These are phyloP conservation scores for Poecilobothrus nobilitatus DNA, from an alignment of 2,888 invertebrate species.

Conservation along the genomic window DNA sequence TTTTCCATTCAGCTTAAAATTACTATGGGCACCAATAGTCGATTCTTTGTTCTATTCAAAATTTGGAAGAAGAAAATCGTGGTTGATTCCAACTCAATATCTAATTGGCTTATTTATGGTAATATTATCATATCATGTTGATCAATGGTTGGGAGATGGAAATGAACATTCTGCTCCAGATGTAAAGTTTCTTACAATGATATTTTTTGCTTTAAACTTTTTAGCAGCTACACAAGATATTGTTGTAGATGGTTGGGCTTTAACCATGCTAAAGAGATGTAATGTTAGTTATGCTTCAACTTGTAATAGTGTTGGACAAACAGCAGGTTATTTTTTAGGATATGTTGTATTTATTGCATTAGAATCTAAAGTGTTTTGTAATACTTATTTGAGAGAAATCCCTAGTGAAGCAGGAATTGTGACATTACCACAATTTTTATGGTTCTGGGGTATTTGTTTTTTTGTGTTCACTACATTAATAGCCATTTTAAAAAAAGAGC, in stretches of 20 bases:
- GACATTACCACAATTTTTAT: conserved; percentile 72
- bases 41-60: conserved; percentile 77
- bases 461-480: conserved; percentile 82
- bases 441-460: conserved; percentile 93
- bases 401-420: conserved; percentile 65
- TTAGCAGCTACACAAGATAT: conserved; percentile 99
- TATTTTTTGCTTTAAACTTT: conserved; percentile 89
- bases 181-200: conserved; percentile 66
- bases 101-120: conserved; percentile 85
- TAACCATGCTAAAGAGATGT: conserved; percentile 94
- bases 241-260: conserved; percentile 98
- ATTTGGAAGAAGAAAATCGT: conserved; percentile 90
- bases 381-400: conserved; percentile 71
- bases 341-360: conserved; percentile 93
- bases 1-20: conserved; percentile 88
- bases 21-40: conserved; percentile 97
- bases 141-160: conserved; percentile 64
- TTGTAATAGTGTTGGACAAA: conserved; percentile 97
- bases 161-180: conserved; percentile 51
- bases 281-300: conserved; percentile 99
- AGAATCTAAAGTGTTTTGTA: conserved; percentile 93
- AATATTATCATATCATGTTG: conserved; percentile 65
- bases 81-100: conserved; percentile 92
- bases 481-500: conserved; percentile 78
- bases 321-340: conserved; percentile 92